Base-by-base conservation (phyloP, 2,113 vertebrate genomes). In the Myanophis thanlyinensis region DNA sequence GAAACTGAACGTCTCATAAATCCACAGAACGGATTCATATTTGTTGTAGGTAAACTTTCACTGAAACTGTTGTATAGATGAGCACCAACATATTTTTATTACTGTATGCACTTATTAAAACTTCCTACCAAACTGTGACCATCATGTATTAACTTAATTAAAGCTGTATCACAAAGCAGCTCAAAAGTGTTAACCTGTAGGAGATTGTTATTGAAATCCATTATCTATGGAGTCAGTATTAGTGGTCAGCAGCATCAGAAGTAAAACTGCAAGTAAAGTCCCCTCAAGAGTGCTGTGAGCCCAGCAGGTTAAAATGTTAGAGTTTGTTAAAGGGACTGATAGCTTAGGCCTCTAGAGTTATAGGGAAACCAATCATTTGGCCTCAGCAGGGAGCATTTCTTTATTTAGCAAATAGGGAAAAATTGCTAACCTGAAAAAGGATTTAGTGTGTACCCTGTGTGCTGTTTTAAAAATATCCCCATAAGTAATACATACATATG, bases 351-450 rank as follows among this genome's bases (percentile, higher is more conserved):
- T 98, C 98, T 85, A 98, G 97, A 97, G 98, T 98, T 98, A 95
- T 95, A 98, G 98, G 98, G 98, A 98, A 99, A 98, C 98, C 97
- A 98, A 96, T 98, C 98, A 98, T 98, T 98, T 98, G 98, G 97
- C 98, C 98, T 98, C 98, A 98, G 98, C 97, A 98, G 98, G 98
- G 98, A 98, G 97, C 97, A 96, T 95, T 96, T 98, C 97, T 98
- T 98, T 98, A 98, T 98, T 98, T 98, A 98, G 97, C 95, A 97
- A 94, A 95, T 95, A 97, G 87, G 52, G 86, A 46, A 53, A 95
- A 94, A 95, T 96, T 95, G 94, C 91, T 85, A 94, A 94, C 12
- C 93, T 94, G 92, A 91, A 96, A 94, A 91, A 94, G 90, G 93
- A 94, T 97, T 97, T 97, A 90, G 92, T 93, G 54, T 86, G 51